Conservation (phyloP, 2,113 vertebrate genomes). For the Gavia stellata region DNA sequence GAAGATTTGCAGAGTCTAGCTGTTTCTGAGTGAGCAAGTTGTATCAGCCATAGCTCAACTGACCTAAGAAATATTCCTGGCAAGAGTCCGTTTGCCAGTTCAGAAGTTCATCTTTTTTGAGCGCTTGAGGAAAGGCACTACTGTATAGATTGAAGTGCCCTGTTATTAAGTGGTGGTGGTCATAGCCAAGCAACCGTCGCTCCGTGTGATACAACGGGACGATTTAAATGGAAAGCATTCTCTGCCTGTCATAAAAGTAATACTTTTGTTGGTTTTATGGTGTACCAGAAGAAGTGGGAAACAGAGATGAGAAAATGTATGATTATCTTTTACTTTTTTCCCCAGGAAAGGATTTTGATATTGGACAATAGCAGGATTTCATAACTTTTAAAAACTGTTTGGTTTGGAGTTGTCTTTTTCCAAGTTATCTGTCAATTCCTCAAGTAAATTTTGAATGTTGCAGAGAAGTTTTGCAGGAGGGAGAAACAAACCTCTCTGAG, state of each 20-base stretch:
- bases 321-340: background rate
- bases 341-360: background rate
- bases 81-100: background rate
- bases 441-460: background rate
- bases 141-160: background rate
- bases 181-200: background rate
- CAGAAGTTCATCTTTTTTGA: background rate
- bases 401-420: background rate
- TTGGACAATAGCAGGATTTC: background rate
- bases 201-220: background rate
- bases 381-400: background rate
- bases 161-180: background rate
- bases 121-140: background rate
- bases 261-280: background rate
- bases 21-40: background rate
- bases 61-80: background rate
- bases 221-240: slow-evolving; percentile 8
- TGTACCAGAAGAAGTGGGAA: background rate
- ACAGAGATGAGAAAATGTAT: background rate
- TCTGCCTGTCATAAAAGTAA: slow-evolving; percentile 14
- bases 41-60: background rate
- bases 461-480: background rate
- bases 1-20: background rate
- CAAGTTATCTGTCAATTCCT: background rate
- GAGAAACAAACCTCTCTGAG: background rate